Evolutionary conservation across 2,113 vertebrate genomes (phyloP), one percentile per base, ranked within the genome.

Genomic region (Ciconia boyciana): DNA sequence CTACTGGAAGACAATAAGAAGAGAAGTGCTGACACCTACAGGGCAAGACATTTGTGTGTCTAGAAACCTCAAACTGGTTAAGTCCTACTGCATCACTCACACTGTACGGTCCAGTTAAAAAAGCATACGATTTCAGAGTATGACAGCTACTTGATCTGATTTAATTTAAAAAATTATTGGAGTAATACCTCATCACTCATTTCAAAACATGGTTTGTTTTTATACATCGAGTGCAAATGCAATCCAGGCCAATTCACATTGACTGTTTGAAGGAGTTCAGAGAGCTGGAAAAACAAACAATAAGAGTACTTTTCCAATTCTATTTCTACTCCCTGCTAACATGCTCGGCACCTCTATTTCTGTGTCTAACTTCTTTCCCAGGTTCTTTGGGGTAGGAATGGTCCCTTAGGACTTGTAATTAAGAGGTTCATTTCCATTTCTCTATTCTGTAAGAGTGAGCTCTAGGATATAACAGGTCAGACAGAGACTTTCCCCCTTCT

Each of bases 21-120:
- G 54, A 70, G 60, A 91, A 66, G 72, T 82, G 81, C 90, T 95
- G 92, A 93, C 92, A 97, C 46, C 92, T 89, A 91, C 60, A 81
- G 89, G 85, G 29, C 61, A 81, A 65, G n/a, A 85, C 10, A 13
- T 34, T 46, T 41, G 16, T 16, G 19, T 49, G 12, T 6, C 36
- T 28, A 34, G 70, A 92, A 85, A 86, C 22, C 36, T 26, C 7
- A 28, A 5, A 8, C 34, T 70, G 16, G 2, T 25, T 25, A n/a
- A 48, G 4, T 31, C 13, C 22, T 20, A 26, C 29, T 18, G 10
- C 4, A 52, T 41, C 41, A 11, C 26, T n/a, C 34, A 4, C 17
- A 16, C 16, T 25, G 34, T 18, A 34, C 1, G 1, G 36, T 31
- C 22, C 39, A 77, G 16, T 34, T 36, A 61, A 74, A 90, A 36